Evolutionary conservation across 2,888 invertebrate species (phyloP).

Genomic region (Laothoe populi): DNA sequence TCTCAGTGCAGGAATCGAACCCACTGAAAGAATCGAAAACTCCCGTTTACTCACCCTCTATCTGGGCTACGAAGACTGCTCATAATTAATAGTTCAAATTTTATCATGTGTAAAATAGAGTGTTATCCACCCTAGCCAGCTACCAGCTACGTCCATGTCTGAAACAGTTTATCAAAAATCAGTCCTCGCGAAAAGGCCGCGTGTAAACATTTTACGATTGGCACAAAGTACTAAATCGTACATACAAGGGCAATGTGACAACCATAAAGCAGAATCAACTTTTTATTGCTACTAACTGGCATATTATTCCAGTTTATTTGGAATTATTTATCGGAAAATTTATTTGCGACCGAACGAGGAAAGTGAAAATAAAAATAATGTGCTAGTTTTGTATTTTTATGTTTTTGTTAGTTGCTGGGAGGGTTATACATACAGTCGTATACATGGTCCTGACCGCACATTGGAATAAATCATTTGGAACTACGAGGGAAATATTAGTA

Average conservation of each 20-base stretch:
- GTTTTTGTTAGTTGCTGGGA: too few relatives aligned
- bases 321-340: constrained; percentile 23
- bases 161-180: constrained; percentile 3
- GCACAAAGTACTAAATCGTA: constrained; percentile 34
- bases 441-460: too few relatives aligned
- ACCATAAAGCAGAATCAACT: constrained; percentile 24
- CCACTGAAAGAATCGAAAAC: too few relatives aligned
- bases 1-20: too few relatives aligned
- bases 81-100: too few relatives aligned
- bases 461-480: too few relatives aligned
- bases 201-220: constrained; percentile 55
- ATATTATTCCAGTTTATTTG: constrained; percentile 22
- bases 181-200: constrained; percentile 30
- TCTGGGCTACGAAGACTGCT: too few relatives aligned
- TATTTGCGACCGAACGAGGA: constrained; percentile 1
- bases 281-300: constrained; percentile 26
- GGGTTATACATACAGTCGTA: background rate
- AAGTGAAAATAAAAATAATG: background rate
- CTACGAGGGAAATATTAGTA: too few relatives aligned
- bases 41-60: too few relatives aligned
- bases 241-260: constrained; percentile 22
- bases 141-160: background rate
- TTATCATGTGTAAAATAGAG: too few relatives aligned
- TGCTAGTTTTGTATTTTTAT: too few relatives aligned
- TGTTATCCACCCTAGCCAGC: too few relatives aligned